phyloP scores from a whole-genome alignment of 2,888 invertebrate species.

The Scaeva pyrastri region DNA sequence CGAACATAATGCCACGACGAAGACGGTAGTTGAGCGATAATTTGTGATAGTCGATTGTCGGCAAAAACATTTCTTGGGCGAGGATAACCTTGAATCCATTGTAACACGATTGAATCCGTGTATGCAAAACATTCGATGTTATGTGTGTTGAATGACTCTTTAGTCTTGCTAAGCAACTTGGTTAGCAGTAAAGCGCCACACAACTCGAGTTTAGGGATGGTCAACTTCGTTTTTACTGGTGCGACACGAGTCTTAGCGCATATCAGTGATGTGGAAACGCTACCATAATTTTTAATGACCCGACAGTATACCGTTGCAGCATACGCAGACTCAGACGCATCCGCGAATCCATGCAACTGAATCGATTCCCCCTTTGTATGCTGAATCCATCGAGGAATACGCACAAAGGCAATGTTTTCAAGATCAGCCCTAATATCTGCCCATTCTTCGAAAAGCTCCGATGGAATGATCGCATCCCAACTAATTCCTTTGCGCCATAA shows the following conservation, averaged over 20 bases:
- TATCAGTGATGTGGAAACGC: slow-evolving; percentile 19
- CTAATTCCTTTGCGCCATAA: slow-evolving; percentile 24
- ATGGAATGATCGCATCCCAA: slow-evolving; percentile 32
- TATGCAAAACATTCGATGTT: slow-evolving; percentile 34
- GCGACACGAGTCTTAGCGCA: slow-evolving; percentile 47
- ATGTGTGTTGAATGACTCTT: slow-evolving; percentile 18
- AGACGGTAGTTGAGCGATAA: slow-evolving; percentile 19
- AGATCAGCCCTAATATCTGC: slow-evolving; percentile 12
- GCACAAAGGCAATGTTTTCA: neutral
- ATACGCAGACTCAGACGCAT: slow-evolving; percentile 54
- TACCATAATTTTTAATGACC: neutral
- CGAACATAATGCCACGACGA: slow-evolving; percentile 56
- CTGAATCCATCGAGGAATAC: slow-evolving; percentile 68
- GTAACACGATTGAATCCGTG: slow-evolving; percentile 33
- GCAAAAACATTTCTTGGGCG: slow-evolving; percentile 39
- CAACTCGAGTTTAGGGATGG: slow-evolving; percentile 39
- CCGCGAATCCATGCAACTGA: slow-evolving; percentile 37
- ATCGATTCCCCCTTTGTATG: slow-evolving; percentile 41
- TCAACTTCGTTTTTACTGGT: slow-evolving; percentile 11
- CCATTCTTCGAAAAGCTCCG: slow-evolving; percentile 19
- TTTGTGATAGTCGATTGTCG: slow-evolving; percentile 50
- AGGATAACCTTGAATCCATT: slow-evolving; percentile 58
- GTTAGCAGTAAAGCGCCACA: slow-evolving; percentile 36
- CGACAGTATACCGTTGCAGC: slow-evolving; percentile 40
- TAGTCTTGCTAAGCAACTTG: slow-evolving; percentile 32